phyloP scores from a whole-genome alignment of 2,113 vertebrate species.

The Nibea albiflora region DNA sequence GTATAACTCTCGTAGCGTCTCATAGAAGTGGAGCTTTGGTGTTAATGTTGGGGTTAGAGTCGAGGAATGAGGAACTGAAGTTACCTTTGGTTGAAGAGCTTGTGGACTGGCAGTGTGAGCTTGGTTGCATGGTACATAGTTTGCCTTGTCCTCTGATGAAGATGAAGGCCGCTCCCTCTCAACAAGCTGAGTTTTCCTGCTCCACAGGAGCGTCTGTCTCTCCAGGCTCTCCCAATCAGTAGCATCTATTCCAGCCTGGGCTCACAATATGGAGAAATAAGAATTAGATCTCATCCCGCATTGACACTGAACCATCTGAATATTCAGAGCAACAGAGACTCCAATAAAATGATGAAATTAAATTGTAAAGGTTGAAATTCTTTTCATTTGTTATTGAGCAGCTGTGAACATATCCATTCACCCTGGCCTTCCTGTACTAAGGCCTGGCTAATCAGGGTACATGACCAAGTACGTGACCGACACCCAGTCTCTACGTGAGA shows the following conservation, averaged over 20 bases:
- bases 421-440: conserved; percentile 6
- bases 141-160: background rate
- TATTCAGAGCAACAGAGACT: too few relatives aligned
- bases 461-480: conserved; percentile 43
- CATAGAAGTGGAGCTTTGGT: too few relatives aligned
- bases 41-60: too few relatives aligned
- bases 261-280: background rate
- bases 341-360: too few relatives aligned
- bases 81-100: background rate
- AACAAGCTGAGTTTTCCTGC: background rate
- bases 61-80: background rate
- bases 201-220: background rate
- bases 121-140: background rate
- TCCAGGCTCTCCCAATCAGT: background rate
- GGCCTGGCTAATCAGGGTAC: conserved; percentile 4
- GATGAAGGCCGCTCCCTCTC: background rate
- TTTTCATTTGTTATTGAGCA: background rate
- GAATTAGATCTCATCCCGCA: too few relatives aligned
- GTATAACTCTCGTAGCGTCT: too few relatives aligned
- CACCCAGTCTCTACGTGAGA: conserved; percentile 7
- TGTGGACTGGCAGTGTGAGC: background rate
- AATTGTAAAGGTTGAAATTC: too few relatives aligned
- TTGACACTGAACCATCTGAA: too few relatives aligned
- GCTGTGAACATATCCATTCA: conserved; percentile 11
- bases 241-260: background rate